A percentile compares a stretch with the other conserved stretches of the same genome.
These are phyloP conservation scores for Acrobasis repandana DNA, from an alignment of 2,888 invertebrate species.

Conservation along the genomic window DNA sequence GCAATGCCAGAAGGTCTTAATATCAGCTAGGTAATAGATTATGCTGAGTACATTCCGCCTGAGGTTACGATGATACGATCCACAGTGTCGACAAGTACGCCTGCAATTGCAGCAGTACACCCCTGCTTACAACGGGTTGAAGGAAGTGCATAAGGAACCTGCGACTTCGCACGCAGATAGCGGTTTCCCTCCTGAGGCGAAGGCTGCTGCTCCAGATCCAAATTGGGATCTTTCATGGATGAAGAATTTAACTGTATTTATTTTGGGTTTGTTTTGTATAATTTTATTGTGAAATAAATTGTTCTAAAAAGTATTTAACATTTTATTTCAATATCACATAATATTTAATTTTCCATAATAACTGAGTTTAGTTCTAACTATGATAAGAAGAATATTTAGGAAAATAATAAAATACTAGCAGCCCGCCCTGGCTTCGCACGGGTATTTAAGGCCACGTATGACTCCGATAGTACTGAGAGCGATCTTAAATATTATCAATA, in stretches of 20 bases:
- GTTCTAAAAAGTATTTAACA: too few relatives aligned
- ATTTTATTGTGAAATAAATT: too few relatives aligned
- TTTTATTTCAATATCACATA: too few relatives aligned
- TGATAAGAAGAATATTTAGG: too few relatives aligned
- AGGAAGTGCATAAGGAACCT: constrained; percentile 30
- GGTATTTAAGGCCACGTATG: too few relatives aligned
- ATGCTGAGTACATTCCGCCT: constrained; percentile 38
- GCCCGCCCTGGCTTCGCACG: too few relatives aligned
- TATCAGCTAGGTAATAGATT: constrained; percentile 35
- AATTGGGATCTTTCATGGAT: constrained; percentile 61
- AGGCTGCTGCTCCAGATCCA: constrained; percentile 36
- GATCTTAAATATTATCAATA: too few relatives aligned
- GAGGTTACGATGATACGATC: background rate
- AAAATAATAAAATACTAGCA: too few relatives aligned
- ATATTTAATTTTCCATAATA: too few relatives aligned
- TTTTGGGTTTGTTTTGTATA: background rate
- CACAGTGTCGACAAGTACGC: constrained; percentile 37
- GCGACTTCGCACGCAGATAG: constrained; percentile 32
- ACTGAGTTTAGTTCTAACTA: too few relatives aligned
- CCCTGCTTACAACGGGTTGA: background rate
- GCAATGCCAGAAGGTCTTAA: constrained; percentile 29
- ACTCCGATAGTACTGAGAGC: too few relatives aligned
- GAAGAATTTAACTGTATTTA: constrained; percentile 40
- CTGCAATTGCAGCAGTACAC: constrained; percentile 38
- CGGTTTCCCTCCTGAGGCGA: constrained; percentile 31